phyloP scores from a whole-genome alignment of 2,797 vertebrate species.

The Neoniphon sammara region DNA sequence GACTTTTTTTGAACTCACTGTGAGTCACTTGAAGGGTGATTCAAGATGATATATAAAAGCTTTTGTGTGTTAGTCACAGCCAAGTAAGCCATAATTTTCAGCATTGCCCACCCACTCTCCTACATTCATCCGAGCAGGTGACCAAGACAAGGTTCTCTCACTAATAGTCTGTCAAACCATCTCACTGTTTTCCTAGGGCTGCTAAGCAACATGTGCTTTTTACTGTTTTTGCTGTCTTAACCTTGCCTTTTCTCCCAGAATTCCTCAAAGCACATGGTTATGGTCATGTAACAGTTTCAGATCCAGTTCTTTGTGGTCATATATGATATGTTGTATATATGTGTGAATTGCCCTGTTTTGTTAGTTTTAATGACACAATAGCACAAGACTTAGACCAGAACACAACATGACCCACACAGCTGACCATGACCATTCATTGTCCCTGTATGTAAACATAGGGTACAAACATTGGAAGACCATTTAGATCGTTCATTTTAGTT shows the following conservation, averaged over 20 bases:
- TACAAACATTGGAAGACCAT: neutral
- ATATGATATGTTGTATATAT: slow-evolving; percentile 16
- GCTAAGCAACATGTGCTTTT: neutral
- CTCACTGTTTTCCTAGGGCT: slow-evolving; percentile 15
- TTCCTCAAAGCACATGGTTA: slow-evolving; percentile 12
- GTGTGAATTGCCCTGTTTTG: slow-evolving; percentile 13
- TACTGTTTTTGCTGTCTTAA: slow-evolving; percentile 27
- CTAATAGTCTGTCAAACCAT: slow-evolving; percentile 32
- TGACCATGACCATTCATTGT: neutral
- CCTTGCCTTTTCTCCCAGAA: slow-evolving; percentile 31
- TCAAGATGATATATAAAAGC: slow-evolving; percentile 47
- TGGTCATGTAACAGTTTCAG: slow-evolving; percentile 17
- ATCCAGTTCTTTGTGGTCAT: slow-evolving; percentile 34
- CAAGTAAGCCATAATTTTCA: slow-evolving; percentile 59
- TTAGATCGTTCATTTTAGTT: neutral
- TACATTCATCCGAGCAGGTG: slow-evolving; percentile 6
- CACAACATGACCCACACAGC: slow-evolving; percentile 14
- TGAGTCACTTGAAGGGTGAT: slow-evolving; percentile 17
- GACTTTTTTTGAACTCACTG: slow-evolving; percentile 8
- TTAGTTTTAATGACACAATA: neutral
- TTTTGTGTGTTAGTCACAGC: slow-evolving; percentile 57
- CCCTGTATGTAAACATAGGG: neutral
- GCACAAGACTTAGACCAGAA: neutral
- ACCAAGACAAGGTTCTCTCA: slow-evolving; percentile 37
- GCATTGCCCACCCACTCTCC: slow-evolving; percentile 25